phyloP scores from a whole-genome alignment of 1,140 invertebrate genomes.

The Formica exsecta region DNA sequence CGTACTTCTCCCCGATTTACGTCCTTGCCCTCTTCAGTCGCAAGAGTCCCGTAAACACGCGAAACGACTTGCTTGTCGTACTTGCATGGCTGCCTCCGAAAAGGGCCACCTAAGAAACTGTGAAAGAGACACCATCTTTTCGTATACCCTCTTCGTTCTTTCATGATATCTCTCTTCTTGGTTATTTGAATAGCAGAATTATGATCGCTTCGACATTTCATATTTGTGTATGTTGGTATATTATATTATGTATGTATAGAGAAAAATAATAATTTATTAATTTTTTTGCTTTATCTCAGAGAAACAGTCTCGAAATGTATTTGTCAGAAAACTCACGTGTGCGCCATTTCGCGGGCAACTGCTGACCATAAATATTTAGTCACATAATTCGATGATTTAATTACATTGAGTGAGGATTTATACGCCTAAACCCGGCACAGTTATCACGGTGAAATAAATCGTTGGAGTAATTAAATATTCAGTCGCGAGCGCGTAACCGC shows the following conservation, averaged over 20 bases:
- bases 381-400: slow-evolving; percentile 40
- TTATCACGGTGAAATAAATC: slow-evolving; percentile 58
- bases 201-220: neutral
- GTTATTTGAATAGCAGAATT: neutral
- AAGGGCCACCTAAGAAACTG: slow-evolving; percentile 18
- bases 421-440: slow-evolving; percentile 42
- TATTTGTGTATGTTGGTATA: neutral
- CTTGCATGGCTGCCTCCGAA: slow-evolving; percentile 42
- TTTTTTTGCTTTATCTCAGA: neutral
- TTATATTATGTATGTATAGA: too few relatives aligned
- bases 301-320: neutral
- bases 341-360: neutral
- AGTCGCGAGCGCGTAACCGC: slow-evolving; percentile 32
- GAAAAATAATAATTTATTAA: neutral
- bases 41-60: slow-evolving; percentile 15
- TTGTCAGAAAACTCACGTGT: neutral
- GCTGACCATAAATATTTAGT: slow-evolving; percentile 42
- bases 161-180: slow-evolving; percentile 30
- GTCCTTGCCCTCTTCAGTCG: neutral
- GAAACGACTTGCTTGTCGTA: slow-evolving; percentile 19
- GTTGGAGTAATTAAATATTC: slow-evolving; percentile 53
- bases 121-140: slow-evolving; percentile 25
- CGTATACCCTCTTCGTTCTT: slow-evolving; percentile 24
- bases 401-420: slow-evolving; percentile 57
- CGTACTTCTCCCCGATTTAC: neutral